These are phyloP conservation scores for Cichlasoma orientale DNA, from an alignment of 2,797 vertebrate genomes.

Conservation along the genomic window DNA sequence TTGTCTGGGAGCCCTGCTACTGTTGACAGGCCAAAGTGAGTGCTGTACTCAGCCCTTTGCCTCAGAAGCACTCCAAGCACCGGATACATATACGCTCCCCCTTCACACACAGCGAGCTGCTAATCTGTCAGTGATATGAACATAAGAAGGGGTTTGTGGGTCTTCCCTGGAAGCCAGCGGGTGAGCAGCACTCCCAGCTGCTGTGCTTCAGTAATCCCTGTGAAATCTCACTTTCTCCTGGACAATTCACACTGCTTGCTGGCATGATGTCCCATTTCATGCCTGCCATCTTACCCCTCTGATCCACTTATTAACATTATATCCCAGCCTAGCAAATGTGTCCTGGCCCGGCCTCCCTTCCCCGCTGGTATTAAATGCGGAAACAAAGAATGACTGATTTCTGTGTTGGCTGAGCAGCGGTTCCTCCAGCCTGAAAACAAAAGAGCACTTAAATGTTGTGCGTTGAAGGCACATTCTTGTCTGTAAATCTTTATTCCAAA, in stretches of 20 bases:
- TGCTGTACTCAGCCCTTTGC: slow-evolving; percentile 39
- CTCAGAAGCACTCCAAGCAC: slow-evolving; percentile 34
- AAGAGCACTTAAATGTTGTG: slow-evolving; percentile 72
- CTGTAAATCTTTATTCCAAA: slow-evolving; percentile 69
- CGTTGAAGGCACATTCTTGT: slow-evolving; percentile 65
- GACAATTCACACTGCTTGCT: slow-evolving; percentile 74
- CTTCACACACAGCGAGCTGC: slow-evolving; percentile 55
- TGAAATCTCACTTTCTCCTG: slow-evolving; percentile 83
- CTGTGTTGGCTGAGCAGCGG: slow-evolving; percentile 55
- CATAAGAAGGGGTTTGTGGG: slow-evolving; percentile 65
- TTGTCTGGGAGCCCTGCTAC: slow-evolving; percentile 52
- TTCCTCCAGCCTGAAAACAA: slow-evolving; percentile 67
- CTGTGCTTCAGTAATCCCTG: slow-evolving; percentile 81
- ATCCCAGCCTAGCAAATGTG: slow-evolving; percentile 51
- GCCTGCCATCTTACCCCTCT: slow-evolving; percentile 75
- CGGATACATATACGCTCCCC: slow-evolving; percentile 3
- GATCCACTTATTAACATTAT: slow-evolving; percentile 66
- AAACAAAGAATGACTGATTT: slow-evolving; percentile 60
- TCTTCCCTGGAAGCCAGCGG: slow-evolving; percentile 60
- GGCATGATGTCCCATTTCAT: slow-evolving; percentile 80
- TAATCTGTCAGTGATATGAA: slow-evolving; percentile 80
- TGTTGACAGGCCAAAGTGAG: slow-evolving; percentile 64
- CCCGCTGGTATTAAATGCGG: slow-evolving; percentile 44
- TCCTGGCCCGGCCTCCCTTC: slow-evolving; percentile 35
- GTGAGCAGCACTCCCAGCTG: slow-evolving; percentile 76